phyloP scores from a whole-genome alignment of 2,797 vertebrate genomes.

The Melopsittacus undulatus region DNA sequence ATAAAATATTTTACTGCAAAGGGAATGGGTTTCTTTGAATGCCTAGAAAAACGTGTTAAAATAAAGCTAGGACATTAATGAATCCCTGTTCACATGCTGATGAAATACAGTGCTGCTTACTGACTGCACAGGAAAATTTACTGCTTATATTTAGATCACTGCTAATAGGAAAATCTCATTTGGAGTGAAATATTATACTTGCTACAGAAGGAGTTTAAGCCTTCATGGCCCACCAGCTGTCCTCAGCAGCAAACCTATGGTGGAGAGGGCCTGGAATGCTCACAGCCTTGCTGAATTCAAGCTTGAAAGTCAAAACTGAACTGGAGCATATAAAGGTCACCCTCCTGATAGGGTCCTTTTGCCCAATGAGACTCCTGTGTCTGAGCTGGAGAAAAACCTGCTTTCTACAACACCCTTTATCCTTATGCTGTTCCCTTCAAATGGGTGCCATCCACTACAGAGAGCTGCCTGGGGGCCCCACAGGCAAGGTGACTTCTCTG shows the following conservation, averaged over 20 bases:
- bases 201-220: not conserved
- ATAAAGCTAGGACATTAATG: slow-evolving; percentile 17
- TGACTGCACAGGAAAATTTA: not conserved
- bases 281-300: rapidly evolving
- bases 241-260: not conserved
- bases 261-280: not conserved
- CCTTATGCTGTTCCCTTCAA: not conserved
- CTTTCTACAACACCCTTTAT: not conserved
- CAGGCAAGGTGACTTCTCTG: not conserved
- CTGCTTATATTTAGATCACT: slow-evolving; percentile 21
- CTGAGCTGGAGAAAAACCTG: not conserved
- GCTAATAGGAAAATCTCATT: slow-evolving; percentile 32
- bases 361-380: not conserved
- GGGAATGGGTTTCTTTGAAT: slow-evolving; percentile 28
- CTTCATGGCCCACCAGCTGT: not conserved
- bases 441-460: rapidly evolving
- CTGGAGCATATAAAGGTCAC: not conserved
- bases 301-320: not conserved
- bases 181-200: not conserved
- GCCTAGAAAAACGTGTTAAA: not conserved
- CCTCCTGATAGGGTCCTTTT: not conserved
- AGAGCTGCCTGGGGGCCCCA: not conserved
- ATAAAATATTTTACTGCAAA: slow-evolving; percentile 56
- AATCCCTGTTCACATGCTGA: not conserved
- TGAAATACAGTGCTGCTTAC: slow-evolving; percentile 16